Base-by-base conservation (phyloP, 2,888 invertebrate species). In the Xylophagus ater region DNA sequence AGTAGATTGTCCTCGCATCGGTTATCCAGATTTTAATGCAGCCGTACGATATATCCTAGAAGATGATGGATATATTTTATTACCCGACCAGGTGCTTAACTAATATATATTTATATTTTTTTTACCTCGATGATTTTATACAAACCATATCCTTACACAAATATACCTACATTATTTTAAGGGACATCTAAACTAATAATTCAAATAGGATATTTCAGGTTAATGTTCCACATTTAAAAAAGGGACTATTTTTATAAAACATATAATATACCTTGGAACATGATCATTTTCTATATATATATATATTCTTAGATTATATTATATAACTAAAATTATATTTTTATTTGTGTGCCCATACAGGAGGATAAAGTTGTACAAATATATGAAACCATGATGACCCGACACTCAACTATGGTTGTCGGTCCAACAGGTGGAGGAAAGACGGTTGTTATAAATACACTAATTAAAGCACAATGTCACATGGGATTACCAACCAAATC, bases 361-460 rank as follows among this genome's bases (percentile, higher is more conserved):
- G 75, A 85, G 43, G 85, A 87, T 57, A 88, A 89, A 72, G 78
- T 90, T 14, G 79, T 90, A 4, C 92, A 93, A 62, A 57, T 93
- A 60, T 89, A 90, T 58, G 90, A 93, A 68, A 88, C 89, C 1
- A 90, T 92, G 89, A 85, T 88, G 84, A 90, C 87, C 1, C 74
- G 90, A 24, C 90, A 92, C 65, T 88, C 87, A 35, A 78, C 82
- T 4, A 92, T 93, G 89, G 62, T 93, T 45, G 85, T 92, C 3
- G 93, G 93, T 0, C 89, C 90, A 14, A 92, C 92, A 4, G 89
- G 92, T 18, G 89, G 90, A 17, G 93, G 93, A 13, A 93, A 93
- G 68, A 76, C 85, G 2, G 84, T 90, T 24, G 81, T 93, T 21
- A 74, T 90, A 45, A 73, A 81, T 50, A 75, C 80, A 2, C 65